Evolutionary conservation across 2,113 vertebrate species (phyloP), one percentile per base, ranked within the genome.

Genomic region (Ondatra zibethicus): DNA sequence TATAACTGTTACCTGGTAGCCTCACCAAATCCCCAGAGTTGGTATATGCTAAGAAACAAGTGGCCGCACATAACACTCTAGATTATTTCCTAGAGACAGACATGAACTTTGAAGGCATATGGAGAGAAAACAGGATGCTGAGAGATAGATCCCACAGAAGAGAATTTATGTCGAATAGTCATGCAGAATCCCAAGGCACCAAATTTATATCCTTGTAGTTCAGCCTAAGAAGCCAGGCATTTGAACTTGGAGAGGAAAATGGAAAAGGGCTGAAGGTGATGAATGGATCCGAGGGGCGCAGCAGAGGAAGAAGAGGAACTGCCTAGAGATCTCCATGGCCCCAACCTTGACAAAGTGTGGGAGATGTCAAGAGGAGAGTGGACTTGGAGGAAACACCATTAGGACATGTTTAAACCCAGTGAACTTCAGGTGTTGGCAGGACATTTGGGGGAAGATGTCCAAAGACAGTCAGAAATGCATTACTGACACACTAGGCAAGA

Each of bases 401-500:
- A 58, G 55, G 52, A 93, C n/a, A 16, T 72, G 77, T 88, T 82
- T 29, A 94, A 92, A 77, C 50, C 55, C 42, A 61, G 29, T 17
- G 75, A 93, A 61, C 89, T 77, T 84, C 76, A 95, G 92, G 92
- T 52, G 55, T 33, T 96, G 96, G 97, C 89, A 96, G 90, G 45
- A 91, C 88, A 95, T 63, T 45, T 73, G 45, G 21, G 47, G 84
- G 66, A 94, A 88, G 76, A 84, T 29, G 55, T 91, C 89, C 73
- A 92, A 73, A 81, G 89, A 85, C 16, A 27, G 78, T 80, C 75
- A 87, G 73, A 89, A 92, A 86, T 42, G 61, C 84, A 85, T 31
- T 55, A 47, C 21, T 55, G 88, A 89, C 88, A 90, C 39, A 65
- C 5, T 33, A 94, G 58, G 73, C 47, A 58, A 86, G 21, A 92